Evolutionary conservation across 2,113 vertebrate species (phyloP).

Genomic region (Illadopsis cleaveri): DNA sequence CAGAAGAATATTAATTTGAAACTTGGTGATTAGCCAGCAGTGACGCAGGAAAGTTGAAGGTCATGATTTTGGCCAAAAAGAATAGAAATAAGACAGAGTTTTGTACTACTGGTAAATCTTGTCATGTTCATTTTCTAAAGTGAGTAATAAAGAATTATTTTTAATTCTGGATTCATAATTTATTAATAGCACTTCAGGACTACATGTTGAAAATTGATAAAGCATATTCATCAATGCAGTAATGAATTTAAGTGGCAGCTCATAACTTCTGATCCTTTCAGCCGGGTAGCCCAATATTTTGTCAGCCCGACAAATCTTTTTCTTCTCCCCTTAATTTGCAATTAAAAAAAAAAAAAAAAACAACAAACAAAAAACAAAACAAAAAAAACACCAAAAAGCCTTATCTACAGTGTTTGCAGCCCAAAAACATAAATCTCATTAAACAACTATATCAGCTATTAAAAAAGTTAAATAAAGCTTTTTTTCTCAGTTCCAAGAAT

Average conservation of each 20-base stretch:
- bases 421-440: neutral
- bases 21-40: neutral
- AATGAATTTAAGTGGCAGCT: neutral
- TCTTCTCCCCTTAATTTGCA: neutral
- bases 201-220: neutral
- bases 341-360: neutral
- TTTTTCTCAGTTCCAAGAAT: neutral
- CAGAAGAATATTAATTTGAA: conserved; percentile 4
- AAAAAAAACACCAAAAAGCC: too few relatives aligned
- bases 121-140: neutral
- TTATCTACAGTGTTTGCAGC: neutral
- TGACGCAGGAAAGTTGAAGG: neutral
- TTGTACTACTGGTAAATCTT: neutral
- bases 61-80: neutral
- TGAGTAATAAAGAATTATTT: neutral
- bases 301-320: neutral
- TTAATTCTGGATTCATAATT: neutral
- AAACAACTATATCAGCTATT: neutral
- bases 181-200: neutral
- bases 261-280: neutral
- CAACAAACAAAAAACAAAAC: too few relatives aligned
- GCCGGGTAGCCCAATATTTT: neutral
- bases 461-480: neutral
- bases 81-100: neutral
- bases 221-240: neutral